Evolutionary conservation across 2,888 invertebrate genomes (phyloP).

Genomic region (Leptodirus hochenwartii): DNA sequence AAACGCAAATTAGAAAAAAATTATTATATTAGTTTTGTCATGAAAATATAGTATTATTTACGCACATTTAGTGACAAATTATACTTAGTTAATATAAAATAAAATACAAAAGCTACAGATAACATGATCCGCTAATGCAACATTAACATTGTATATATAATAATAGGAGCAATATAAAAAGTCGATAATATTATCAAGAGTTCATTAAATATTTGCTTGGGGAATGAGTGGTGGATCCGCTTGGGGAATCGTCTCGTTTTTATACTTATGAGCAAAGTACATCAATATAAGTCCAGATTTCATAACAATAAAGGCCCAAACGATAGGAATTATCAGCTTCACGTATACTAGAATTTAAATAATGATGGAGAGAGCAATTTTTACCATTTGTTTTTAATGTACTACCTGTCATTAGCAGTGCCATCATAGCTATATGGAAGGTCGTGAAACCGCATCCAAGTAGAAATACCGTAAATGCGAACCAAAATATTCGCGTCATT

Average conservation of each 20-base stretch:
- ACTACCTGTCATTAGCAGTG: conserved; percentile 15
- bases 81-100: too few relatives aligned
- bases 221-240: too few relatives aligned
- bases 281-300: conserved; percentile 34
- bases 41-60: too few relatives aligned
- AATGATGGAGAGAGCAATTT: conserved; percentile 8
- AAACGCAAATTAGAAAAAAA: too few relatives aligned
- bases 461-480: conserved; percentile 31
- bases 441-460: conserved; percentile 28
- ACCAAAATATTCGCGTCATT: conserved; percentile 29
- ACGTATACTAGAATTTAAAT: conserved; percentile 22
- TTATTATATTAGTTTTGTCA: too few relatives aligned
- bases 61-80: too few relatives aligned
- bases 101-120: too few relatives aligned
- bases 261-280: conserved; percentile 28
- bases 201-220: too few relatives aligned
- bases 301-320: conserved; percentile 36
- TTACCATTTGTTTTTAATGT: background rate
- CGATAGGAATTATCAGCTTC: conserved; percentile 19
- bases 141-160: too few relatives aligned
- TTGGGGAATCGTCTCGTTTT: conserved; percentile 6
- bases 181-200: too few relatives aligned
- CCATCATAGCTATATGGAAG: conserved; percentile 22
- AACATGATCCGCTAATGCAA: too few relatives aligned
- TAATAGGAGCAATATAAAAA: too few relatives aligned